phyloP scores from a whole-genome alignment of 2,113 vertebrate genomes.

The Hassar affinis region DNA sequence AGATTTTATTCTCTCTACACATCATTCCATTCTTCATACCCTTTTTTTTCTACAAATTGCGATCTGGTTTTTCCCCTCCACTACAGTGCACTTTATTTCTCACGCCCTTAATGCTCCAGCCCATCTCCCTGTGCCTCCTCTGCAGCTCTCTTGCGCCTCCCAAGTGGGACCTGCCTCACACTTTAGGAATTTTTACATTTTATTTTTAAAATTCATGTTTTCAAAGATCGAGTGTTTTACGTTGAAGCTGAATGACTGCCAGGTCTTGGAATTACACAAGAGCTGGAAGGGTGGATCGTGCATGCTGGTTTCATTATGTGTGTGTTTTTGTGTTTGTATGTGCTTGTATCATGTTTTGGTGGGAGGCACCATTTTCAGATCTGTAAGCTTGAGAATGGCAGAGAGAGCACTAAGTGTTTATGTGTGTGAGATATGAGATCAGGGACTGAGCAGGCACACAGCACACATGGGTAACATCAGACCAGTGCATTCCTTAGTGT shows the following conservation, averaged over 20 bases:
- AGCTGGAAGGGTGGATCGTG: not conserved
- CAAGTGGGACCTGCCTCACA: not conserved
- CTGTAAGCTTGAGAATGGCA: not conserved
- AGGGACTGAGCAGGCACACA: not conserved
- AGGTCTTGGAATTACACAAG: not conserved
- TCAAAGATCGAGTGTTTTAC: too few relatives aligned
- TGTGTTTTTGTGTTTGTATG: conserved; percentile 4
- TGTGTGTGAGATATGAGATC: conserved; percentile 14
- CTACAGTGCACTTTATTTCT: not conserved
- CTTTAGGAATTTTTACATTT: not conserved
- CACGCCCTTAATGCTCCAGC: not conserved
- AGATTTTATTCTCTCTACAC: not conserved
- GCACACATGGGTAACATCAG: conserved; percentile 18
- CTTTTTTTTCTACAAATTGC: not conserved
- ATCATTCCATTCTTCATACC: not conserved
- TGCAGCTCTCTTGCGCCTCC: not conserved
- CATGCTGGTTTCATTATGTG: not conserved
- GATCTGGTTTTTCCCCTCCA: not conserved
- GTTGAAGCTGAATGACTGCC: not conserved
- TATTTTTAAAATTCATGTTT: not conserved
- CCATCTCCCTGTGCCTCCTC: not conserved
- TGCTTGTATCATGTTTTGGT: not conserved
- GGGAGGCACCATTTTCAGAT: not conserved
- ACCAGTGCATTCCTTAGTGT: conserved; percentile 30
- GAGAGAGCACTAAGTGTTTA: not conserved